These are phyloP conservation scores for Nebria brevicollis DNA, from an alignment of 2,888 invertebrate species.

Conservation along the genomic window DNA sequence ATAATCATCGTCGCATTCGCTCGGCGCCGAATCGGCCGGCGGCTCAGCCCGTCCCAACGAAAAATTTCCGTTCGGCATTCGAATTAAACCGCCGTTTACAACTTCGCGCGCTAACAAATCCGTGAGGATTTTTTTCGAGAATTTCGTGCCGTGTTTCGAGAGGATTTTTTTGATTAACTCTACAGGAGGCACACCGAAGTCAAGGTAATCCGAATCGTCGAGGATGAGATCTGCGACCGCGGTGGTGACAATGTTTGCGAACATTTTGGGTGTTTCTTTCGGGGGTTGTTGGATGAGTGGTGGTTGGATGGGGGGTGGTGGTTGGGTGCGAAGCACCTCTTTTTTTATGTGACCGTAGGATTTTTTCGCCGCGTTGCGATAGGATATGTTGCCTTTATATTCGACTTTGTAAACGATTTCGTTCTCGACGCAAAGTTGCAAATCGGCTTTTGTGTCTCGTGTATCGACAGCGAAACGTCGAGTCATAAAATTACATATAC, in stretches of 20 bases:
- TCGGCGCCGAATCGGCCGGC: constrained; percentile 47
- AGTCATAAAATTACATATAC: constrained; percentile 84
- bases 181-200: constrained; percentile 76
- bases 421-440: constrained; percentile 78
- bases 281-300: background rate
- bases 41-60: constrained; percentile 69
- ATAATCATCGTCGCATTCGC: constrained; percentile 48
- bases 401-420: constrained; percentile 84
- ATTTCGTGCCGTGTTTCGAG: constrained; percentile 71
- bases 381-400: constrained; percentile 87
- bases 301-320: background rate
- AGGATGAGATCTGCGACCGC: constrained; percentile 78
- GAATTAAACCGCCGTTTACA: constrained; percentile 73
- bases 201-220: constrained; percentile 76
- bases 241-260: constrained; percentile 69
- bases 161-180: constrained; percentile 74
- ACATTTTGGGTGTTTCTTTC: constrained; percentile 56
- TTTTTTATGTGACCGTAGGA: constrained; percentile 51
- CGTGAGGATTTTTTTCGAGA: constrained; percentile 71
- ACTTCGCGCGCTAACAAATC: constrained; percentile 77
- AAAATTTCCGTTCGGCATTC: constrained; percentile 75
- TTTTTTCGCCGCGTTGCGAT: constrained; percentile 80
- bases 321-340: constrained; percentile 44
- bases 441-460: constrained; percentile 75
- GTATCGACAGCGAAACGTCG: constrained; percentile 78